Conservation (phyloP, 1,140 invertebrate species). For the Pinna nobilis region DNA sequence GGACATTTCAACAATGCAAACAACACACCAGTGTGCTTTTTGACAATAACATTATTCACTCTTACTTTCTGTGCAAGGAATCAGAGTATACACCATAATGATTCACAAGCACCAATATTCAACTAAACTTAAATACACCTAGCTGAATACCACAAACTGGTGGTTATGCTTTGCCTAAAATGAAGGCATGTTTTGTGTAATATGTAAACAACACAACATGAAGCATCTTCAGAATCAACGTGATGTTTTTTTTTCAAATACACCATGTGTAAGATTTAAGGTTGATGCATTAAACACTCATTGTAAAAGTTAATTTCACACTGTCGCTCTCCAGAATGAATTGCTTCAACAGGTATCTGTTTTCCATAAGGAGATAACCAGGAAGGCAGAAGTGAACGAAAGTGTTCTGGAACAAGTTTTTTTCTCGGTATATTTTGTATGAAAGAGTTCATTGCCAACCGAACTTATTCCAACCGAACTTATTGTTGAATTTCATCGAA, state of each 20-base stretch:
- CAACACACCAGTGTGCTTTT: too few species aligned
- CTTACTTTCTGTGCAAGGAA: too few species aligned
- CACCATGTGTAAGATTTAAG: constrained; percentile 13
- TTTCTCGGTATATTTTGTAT: constrained; percentile 21
- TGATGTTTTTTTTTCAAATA: constrained; percentile 1
- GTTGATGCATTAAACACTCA: constrained; percentile 15
- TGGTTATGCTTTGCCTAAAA: constrained; percentile 28
- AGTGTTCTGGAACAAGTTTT: constrained; percentile 9
- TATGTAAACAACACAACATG: constrained; percentile 20
- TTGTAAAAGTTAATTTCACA: background rate
- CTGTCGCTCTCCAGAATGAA: constrained; percentile 10
- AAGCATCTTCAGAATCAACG: constrained; percentile 17
- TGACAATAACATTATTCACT: too few species aligned
- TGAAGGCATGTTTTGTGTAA: constrained; percentile 22
- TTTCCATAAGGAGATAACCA: constrained; percentile 24
- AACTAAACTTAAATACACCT: background rate
- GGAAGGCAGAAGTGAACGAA: constrained; percentile 4
- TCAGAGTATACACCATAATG: too few species aligned
- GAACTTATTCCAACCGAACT: constrained; percentile 1
- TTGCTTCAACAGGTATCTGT: constrained; percentile 22
- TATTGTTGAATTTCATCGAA: constrained; percentile 26
- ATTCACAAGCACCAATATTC: too few species aligned
- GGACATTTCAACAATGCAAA: too few species aligned
- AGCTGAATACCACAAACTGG: background rate
- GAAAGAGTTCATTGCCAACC: constrained; percentile 26